A percentile compares a stretch with the other conserved stretches of the same genome.
Evolutionary conservation across 2,113 vertebrate genomes (phyloP).

Genomic region (Notarius quadriscutis): DNA sequence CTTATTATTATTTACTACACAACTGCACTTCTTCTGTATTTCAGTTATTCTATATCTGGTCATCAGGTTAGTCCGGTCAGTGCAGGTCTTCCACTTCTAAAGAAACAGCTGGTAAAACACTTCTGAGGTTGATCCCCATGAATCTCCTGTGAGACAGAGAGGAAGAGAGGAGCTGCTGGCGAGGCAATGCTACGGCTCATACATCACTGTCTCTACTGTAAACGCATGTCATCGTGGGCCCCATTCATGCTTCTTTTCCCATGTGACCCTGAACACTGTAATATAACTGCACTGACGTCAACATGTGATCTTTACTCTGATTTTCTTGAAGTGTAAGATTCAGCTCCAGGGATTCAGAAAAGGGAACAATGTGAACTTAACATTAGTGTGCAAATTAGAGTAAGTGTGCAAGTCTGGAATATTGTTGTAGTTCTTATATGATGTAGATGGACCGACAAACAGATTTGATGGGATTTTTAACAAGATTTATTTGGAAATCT

Average conservation of each 20-base stretch:
- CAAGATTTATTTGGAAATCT: not conserved
- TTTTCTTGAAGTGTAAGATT: constrained; percentile 1
- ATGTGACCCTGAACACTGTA: constrained; percentile 32
- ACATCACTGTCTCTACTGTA: constrained; percentile 42
- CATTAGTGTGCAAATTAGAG: not conserved
- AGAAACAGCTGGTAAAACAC: constrained; percentile 31
- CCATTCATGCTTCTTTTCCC: constrained; percentile 2
- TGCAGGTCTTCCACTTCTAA: constrained; percentile 3
- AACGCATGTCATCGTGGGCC: constrained; percentile 9
- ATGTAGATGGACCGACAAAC: not conserved
- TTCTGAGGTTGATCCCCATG: constrained; percentile 28
- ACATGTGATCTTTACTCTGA: not conserved
- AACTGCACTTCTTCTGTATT: not conserved
- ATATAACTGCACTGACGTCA: not conserved
- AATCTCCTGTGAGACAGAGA: constrained; percentile 19
- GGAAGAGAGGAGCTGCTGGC: constrained; percentile 36
- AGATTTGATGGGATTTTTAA: not conserved
- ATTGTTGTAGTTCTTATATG: not conserved
- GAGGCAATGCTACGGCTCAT: constrained; percentile 40
- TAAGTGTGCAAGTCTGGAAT: not conserved
- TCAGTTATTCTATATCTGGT: constrained; percentile 11
- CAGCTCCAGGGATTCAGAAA: not conserved
- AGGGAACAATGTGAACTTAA: not conserved
- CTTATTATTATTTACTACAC: not conserved
- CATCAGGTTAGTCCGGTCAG: not conserved